Percentiles rank a stretch among this genome's conserved stretches.
Conservation (phyloP, 2,113 vertebrate species). For the Hyla sarda region DNA sequence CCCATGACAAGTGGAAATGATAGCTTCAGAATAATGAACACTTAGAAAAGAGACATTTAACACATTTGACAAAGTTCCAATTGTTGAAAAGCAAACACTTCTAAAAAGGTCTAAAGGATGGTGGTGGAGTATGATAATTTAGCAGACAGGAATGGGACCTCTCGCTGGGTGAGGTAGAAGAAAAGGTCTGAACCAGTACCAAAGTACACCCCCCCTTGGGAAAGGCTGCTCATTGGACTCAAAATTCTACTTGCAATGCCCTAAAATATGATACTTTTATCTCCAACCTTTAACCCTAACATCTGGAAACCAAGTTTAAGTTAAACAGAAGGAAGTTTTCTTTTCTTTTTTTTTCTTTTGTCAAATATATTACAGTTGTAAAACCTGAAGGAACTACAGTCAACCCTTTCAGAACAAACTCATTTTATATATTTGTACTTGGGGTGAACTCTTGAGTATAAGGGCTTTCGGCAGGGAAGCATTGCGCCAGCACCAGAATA, state of each 20-base stretch:
- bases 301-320: constrained; percentile 96
- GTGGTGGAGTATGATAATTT: constrained; percentile 82
- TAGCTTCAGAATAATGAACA: constrained; percentile 64
- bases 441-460: constrained; percentile 79
- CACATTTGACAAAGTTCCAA: constrained; percentile 72
- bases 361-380: constrained; percentile 75
- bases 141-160: constrained; percentile 79
- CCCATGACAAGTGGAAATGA: constrained; percentile 68
- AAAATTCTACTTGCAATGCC: constrained; percentile 74
- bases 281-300: constrained; percentile 89
- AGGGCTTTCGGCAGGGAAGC: constrained; percentile 72
- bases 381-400: constrained; percentile 71
- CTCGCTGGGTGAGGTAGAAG: constrained; percentile 78
- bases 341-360: constrained; percentile 81
- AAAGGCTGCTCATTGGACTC: constrained; percentile 80
- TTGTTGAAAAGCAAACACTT: constrained; percentile 74
- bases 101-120: constrained; percentile 70
- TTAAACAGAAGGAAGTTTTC: constrained; percentile 88
- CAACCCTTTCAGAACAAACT: constrained; percentile 68
- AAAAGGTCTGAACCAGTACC: constrained; percentile 78
- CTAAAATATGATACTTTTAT: constrained; percentile 96
- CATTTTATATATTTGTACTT: constrained; percentile 75
- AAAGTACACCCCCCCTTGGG: constrained; percentile 81
- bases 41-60: constrained; percentile 74
- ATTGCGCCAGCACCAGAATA: constrained; percentile 70